Evolutionary conservation across 2,113 vertebrate genomes (phyloP), one percentile per base, ranked within the genome.

Genomic region (Oenanthe melanoleuca): DNA sequence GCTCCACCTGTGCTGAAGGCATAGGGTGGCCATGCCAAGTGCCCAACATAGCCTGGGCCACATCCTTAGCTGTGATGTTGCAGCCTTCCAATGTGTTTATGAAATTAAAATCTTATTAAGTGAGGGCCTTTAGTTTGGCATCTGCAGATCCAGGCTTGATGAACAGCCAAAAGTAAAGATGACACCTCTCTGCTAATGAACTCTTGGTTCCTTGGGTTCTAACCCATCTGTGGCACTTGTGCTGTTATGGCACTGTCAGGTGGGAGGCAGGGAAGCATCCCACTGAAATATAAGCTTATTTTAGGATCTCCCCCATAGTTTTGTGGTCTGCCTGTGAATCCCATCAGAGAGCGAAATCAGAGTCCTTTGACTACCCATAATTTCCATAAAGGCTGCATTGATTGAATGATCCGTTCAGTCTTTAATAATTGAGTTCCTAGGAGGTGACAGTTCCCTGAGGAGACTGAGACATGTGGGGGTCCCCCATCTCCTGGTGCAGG

Each of bases 401-500:
- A 40, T 38, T 38, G 55, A 47, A 50, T 9, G 18, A 60, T 47
- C 24, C 1, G 0, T 60, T 83, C 29, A 22, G 5, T 55, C 10
- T 59, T 42, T 50, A n/a, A n/a, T 59, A 53, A 81, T 3, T 19
- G 44, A 73, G n/a, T 66, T 6, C 22, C 21, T 5, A 19, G 16
- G 24, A 9, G 11, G 5, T 2, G 4, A 44, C 0, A 6, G 24
- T 18, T 81, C 31, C 37, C 42, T 1, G 2, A 44, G 56, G n/a
- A 52, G 26, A 70, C 34, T 2, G 2, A 69, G 70, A 29, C 5
- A 1, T 3, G 2, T 0, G 0, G 21, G n/a, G 4, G 2, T 7
- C 4, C 28, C 52, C 40, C 8, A 4, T 57, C 53, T 69, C 53
- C 24, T 13, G 4, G 26, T 6, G 0, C 29, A 20, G 28, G 34